These are phyloP conservation scores for Siderastrea siderea DNA, from an alignment of 92 coral and sea anemone genomes.

Conservation along the genomic window DNA sequence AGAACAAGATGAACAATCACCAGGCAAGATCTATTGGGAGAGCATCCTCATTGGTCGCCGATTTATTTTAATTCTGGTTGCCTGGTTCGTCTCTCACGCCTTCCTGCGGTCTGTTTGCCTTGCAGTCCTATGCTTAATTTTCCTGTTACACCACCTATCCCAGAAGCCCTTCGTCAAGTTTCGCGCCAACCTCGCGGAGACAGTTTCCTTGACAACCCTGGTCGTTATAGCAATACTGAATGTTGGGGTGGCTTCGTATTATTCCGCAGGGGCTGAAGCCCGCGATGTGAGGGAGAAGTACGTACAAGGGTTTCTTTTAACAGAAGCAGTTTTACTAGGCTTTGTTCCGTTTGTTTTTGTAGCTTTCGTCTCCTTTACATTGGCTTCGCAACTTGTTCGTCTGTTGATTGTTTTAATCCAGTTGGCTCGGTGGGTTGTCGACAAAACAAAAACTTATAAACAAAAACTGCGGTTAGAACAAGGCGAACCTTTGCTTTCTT, in stretches of 20 bases:
- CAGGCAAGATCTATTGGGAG: constrained; percentile 63
- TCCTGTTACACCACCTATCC: constrained; percentile 41
- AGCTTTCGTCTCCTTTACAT: constrained; percentile 4
- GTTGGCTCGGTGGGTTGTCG: not conserved
- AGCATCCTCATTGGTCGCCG: constrained; percentile 67
- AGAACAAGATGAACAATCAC: not conserved
- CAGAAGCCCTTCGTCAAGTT: constrained; percentile 43
- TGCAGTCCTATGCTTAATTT: constrained; percentile 38
- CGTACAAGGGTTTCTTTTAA: constrained; percentile 6
- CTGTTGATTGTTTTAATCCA: not conserved
- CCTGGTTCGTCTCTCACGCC: constrained; percentile 21
- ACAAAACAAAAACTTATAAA: not conserved
- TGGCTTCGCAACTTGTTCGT: constrained; percentile 38
- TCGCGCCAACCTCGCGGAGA: constrained; percentile 38
- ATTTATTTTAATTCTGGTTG: constrained; percentile 41
- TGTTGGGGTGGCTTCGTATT: constrained; percentile 46
- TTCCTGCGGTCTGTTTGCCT: constrained; percentile 52
- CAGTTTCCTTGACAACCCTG: constrained; percentile 61
- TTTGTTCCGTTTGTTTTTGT: constrained; percentile 36
- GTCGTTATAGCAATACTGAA: constrained; percentile 70
- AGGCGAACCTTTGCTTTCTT: not conserved
- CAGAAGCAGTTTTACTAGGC: constrained; percentile 46
- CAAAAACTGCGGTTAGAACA: not conserved
- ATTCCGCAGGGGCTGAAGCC: constrained; percentile 33
- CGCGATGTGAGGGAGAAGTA: not conserved